Evolutionary conservation across 2,797 vertebrate species (phyloP).

Genomic region (Poecilia wingei): DNA sequence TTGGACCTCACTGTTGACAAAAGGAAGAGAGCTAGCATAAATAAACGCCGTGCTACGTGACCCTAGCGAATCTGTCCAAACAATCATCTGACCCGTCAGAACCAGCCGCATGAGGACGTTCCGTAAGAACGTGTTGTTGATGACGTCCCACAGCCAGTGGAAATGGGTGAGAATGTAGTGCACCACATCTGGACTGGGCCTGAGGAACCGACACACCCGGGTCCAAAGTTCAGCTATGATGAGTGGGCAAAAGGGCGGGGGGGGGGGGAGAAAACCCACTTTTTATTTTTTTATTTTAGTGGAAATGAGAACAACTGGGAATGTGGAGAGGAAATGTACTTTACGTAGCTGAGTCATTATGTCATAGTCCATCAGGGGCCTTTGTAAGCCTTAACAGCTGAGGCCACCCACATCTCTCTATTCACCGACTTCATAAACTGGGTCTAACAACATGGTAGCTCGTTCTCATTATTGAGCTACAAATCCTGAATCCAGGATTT

Average conservation of each 20-base stretch:
- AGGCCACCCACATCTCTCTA: neutral
- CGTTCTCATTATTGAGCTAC: neutral
- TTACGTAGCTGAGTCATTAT: neutral
- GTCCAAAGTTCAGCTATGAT: conserved; percentile 88
- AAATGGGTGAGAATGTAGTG: conserved; percentile 93
- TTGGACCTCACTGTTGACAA: conserved; percentile 86
- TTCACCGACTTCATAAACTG: neutral
- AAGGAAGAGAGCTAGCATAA: neutral
- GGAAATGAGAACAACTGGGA: neutral
- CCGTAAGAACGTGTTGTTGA: conserved; percentile 90
- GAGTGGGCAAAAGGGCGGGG: neutral
- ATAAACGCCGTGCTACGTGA: neutral
- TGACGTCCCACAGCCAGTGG: conserved; percentile 89
- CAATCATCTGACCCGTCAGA: conserved; percentile 84
- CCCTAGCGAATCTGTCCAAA: neutral
- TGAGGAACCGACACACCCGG: conserved; percentile 78
- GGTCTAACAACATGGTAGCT: neutral
- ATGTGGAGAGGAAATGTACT: neutral
- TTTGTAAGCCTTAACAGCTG: neutral
- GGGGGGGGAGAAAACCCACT: neutral
- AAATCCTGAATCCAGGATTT: neutral
- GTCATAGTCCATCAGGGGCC: neutral
- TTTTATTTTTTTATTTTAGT: conserved; percentile 7
- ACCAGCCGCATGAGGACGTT: conserved; percentile 88
- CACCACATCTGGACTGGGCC: conserved; percentile 82